Evolutionary conservation across 2,797 vertebrate species (phyloP), one percentile per base, ranked within the genome.

Genomic region (Pampus argenteus): DNA sequence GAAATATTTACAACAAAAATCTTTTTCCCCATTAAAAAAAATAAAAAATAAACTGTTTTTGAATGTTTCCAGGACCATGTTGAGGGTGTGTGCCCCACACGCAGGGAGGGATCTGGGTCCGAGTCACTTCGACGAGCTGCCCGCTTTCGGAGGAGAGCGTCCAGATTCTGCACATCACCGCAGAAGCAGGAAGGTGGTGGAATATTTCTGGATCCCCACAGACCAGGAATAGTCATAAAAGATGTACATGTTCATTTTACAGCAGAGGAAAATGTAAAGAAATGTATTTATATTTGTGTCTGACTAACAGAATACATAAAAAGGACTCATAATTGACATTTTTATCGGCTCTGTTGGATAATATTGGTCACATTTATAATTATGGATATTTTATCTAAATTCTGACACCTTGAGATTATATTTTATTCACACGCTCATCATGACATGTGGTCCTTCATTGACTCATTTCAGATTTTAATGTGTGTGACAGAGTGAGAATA

Each of bases 161-260:
- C 85, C 87, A 0, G 90, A 95, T 59, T 89, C 89, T 0, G 79
- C 76, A 0, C 66, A 84, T 1, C 22, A 80, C 0, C 85, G 92
- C 66, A 91, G 89, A 31, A 84, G 87, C 83, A 91, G 91, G 76
- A 95, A 93, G 82, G 83, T 94, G 34, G 92, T 95, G 65, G 93
- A 95, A 0, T 95, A 95, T 67, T 95, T 95, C 83, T 95, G 94
- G 94, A 94, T 95, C 71, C 94, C 94, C 0, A 94, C 94, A 7
- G 93, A 95, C 49, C 89, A 95, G 77, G 91, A 94, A 11, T 93
- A 72, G 84, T 0, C 2, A n/a, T n/a, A n/a, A n/a, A n/a, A n/a
- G n/a, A n/a, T n/a, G n/a, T n/a, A n/a, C n/a, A n/a, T n/a, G n/a
- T n/a, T n/a, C n/a, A n/a, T n/a, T n/a, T n/a, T n/a, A n/a, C n/a